Evolutionary conservation across 2,797 vertebrate species (phyloP), one percentile per base, ranked within the genome.

Genomic region (Tenualosa thibaudeaui): DNA sequence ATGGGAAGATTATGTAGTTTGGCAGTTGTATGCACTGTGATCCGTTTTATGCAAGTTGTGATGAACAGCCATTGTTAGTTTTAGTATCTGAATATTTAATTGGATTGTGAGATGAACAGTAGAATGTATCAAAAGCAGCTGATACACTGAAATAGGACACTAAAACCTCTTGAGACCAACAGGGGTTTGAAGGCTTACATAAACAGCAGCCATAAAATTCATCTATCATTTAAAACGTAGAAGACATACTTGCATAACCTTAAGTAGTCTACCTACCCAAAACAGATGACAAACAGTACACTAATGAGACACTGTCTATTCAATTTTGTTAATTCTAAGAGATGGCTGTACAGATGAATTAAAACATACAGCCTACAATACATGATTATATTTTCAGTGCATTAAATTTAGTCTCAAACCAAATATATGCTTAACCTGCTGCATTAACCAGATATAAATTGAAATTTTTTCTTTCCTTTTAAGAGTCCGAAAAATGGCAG

Each of bases 401-500:
- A 51, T 51, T 6, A 12, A 51, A 9, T 4, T 51, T 51, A 50
- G 7, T 12, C 7, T 9, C 10, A 51, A 51, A 9, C 6, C 10
- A 51, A 51, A 51, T 51, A 51, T 51, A 51, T 51, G 31, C 10
- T 51, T 51, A 51, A 51, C 9, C 7, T 46, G 7, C 7, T 46
- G 7, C 7, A 46, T 46, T 46, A 7, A 46, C 12, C 3, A 58
- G 17, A 58, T 3, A 58, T 58, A 4, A 60, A 60, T 60, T 60
- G 58, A 60, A 0, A n/a, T 1, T 71, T 71, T 26, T 6, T 1
- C 15, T 75, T 75, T 43, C 15, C 12, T 40, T 75, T 75, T 75
- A 75, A 75, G 68, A 75, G 68, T 15, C 68, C 43, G 68, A 75
- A 43, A 75, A 75, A 75, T 75, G 68, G 68, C 68, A 75, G 68